Conservation (phyloP, 2,113 vertebrate species). For the Brachypodius melanocephalos region DNA sequence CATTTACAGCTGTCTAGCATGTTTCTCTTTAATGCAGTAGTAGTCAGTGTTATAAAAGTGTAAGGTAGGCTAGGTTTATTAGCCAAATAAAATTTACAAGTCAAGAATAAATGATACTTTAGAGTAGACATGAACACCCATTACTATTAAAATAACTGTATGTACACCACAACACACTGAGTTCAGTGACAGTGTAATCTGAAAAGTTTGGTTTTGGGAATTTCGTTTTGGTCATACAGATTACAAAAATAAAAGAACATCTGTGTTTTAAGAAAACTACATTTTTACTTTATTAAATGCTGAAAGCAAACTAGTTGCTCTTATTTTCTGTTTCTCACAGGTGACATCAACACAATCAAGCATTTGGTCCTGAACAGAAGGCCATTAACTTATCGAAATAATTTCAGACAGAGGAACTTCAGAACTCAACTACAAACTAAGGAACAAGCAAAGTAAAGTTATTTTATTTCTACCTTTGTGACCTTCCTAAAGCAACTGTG, state of each 20-base stretch:
- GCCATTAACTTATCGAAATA: background rate
- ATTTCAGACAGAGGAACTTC: background rate
- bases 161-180: background rate
- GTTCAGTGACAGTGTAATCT: background rate
- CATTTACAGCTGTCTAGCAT: background rate
- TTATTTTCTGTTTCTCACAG: background rate
- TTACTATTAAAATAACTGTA: background rate
- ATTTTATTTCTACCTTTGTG: background rate
- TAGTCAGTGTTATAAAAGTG: background rate
- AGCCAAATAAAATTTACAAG: background rate
- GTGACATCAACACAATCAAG: background rate
- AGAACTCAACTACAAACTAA: background rate
- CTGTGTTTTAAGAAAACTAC: background rate
- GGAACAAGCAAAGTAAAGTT: background rate
- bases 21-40: background rate
- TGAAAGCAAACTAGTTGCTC: background rate
- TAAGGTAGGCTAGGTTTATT: background rate
- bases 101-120: background rate
- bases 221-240: background rate
- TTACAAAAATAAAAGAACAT: background rate
- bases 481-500: background rate
- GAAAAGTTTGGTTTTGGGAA: background rate
- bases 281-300: background rate
- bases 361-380: background rate
- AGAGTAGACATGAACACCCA: background rate